Percentiles rank a stretch among this genome's conserved stretches.
Conservation (phyloP, 2,888 invertebrate genomes). For the Lasioglossum leucozonium region DNA sequence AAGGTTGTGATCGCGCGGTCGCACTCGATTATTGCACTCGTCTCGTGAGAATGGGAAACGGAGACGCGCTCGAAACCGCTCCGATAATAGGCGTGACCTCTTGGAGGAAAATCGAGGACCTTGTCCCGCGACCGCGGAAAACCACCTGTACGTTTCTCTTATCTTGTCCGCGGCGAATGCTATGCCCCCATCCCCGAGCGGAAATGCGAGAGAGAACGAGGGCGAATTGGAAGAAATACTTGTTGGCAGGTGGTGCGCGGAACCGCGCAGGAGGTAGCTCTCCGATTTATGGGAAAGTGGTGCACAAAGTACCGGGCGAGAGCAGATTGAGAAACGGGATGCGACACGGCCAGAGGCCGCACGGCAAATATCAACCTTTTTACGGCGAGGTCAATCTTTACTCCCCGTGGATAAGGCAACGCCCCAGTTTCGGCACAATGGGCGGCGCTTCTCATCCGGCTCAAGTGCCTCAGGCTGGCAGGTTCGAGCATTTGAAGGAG, state of each 20-base stretch:
- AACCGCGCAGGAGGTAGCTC: slow-evolving; percentile 77
- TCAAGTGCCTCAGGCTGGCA: slow-evolving; percentile 82
- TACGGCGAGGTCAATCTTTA: slow-evolving; percentile 85
- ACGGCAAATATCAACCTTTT: slow-evolving; percentile 86
- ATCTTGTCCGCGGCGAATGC: not conserved
- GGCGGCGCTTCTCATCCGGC: slow-evolving; percentile 61
- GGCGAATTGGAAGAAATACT: not conserved
- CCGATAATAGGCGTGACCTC: too few species aligned
- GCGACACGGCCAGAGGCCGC: slow-evolving; percentile 84
- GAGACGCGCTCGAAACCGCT: too few species aligned
- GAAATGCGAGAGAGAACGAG: not conserved
- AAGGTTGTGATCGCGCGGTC: too few species aligned
- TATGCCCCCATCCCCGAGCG: too few species aligned
- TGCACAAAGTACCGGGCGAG: slow-evolving; percentile 89
- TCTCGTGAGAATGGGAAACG: too few species aligned
- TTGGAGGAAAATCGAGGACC: too few species aligned
- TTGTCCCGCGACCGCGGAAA: too few species aligned
- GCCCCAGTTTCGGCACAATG: slow-evolving; percentile 70
- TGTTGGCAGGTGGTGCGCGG: slow-evolving; percentile 67
- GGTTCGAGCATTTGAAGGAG: slow-evolving; percentile 92
- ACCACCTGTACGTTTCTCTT: too few species aligned
- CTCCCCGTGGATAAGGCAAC: slow-evolving; percentile 85
- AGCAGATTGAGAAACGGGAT: slow-evolving; percentile 81
- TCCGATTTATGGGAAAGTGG: slow-evolving; percentile 90
- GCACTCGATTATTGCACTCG: too few species aligned